Conservation (phyloP, 2,888 invertebrate species). For the Stenotaenia linearis region DNA sequence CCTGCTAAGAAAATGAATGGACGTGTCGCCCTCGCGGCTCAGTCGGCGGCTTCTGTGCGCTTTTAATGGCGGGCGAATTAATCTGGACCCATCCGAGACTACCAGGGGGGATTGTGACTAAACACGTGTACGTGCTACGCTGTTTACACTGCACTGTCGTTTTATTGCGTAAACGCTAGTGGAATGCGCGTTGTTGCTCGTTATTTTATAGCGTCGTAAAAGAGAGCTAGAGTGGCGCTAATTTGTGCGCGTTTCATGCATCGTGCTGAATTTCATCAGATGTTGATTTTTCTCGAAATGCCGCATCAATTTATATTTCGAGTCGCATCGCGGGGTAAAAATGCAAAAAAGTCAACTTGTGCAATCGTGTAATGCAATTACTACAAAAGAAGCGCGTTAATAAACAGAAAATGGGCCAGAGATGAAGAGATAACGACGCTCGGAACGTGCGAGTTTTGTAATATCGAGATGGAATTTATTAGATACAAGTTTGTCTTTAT, state of each 20-base stretch:
- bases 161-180: conserved; percentile 5
- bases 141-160: neutral
- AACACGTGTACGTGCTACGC: conserved; percentile 8
- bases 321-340: no score
- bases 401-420: neutral
- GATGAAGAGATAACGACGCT: neutral
- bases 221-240: conserved; percentile 4
- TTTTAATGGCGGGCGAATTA: neutral
- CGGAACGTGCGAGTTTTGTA: neutral
- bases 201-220: conserved; percentile 23
- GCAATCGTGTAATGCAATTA: no score
- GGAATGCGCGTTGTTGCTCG: conserved; percentile 7
- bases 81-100: neutral
- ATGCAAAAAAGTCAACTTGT: no score
- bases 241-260: neutral
- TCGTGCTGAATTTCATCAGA: neutral
- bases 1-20: neutral
- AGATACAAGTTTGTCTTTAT: neutral
- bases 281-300: conserved; percentile 1
- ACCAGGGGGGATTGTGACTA: neutral
- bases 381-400: neutral
- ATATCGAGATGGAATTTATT: conserved; percentile 10
- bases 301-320: neutral
- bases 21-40: neutral
- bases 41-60: neutral